Evolutionary conservation across 2,113 vertebrate species (phyloP).

Genomic region (Aphelocoma coerulescens): DNA sequence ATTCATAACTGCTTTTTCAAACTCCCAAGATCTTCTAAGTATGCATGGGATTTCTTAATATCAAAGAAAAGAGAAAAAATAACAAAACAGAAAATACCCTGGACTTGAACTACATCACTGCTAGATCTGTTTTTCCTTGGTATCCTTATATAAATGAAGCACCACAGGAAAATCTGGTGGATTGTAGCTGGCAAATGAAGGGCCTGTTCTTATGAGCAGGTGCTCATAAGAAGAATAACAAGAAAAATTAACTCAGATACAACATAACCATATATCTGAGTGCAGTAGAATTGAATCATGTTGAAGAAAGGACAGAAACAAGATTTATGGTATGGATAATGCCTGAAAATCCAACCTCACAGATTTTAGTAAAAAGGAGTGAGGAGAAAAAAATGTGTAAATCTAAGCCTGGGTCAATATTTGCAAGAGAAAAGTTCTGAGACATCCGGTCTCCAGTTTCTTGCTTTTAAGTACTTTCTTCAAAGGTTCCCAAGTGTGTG

Average conservation of each 20-base stretch:
- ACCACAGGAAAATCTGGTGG: not conserved
- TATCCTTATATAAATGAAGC: not conserved
- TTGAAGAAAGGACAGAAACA: not conserved
- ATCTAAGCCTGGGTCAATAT: not conserved
- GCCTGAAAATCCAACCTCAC: not conserved
- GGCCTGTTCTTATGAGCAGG: not conserved
- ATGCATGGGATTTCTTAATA: not conserved
- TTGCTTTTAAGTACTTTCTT: not conserved
- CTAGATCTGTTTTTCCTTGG: not conserved
- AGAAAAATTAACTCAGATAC: not conserved
- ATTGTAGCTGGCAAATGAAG: not conserved
- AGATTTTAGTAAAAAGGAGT: not conserved
- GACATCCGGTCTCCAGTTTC: not conserved
- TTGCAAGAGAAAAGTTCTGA: not conserved
- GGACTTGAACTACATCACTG: not conserved
- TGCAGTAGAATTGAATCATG: not conserved
- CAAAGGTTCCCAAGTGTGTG: not conserved
- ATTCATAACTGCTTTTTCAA: not conserved
- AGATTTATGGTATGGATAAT: not conserved
- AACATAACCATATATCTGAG: not conserved
- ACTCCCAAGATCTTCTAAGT: not conserved
- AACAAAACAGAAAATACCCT: not conserved
- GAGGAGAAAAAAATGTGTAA: not conserved
- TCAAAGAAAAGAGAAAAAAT: not conserved
- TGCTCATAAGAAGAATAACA: not conserved